These are phyloP conservation scores for Exephanes ischioxanthus DNA, from an alignment of 2,888 invertebrate genomes.

Conservation along the genomic window DNA sequence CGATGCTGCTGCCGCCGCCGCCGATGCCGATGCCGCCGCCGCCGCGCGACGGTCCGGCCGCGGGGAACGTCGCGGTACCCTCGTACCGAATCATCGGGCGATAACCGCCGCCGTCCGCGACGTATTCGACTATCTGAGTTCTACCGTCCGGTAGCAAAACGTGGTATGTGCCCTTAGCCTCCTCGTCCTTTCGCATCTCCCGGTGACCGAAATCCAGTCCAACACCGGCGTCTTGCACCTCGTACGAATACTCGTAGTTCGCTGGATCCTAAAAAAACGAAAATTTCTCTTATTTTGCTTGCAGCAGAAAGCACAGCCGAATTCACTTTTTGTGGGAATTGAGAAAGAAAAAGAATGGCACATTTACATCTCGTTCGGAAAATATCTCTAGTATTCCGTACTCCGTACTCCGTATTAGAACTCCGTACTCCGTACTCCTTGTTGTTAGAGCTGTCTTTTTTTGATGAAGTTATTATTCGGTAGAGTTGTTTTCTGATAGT, in stretches of 20 bases:
- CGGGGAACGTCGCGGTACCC: constrained; percentile 82
- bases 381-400: too few species aligned
- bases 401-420: too few species aligned
- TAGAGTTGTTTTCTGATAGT: too few species aligned
- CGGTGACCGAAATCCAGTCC: constrained; percentile 89
- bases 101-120: constrained; percentile 88
- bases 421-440: too few species aligned
- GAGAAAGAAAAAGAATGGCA: background rate
- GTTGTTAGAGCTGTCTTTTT: too few species aligned
- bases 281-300: background rate
- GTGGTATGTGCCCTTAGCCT: constrained; percentile 88
- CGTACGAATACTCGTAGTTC: constrained; percentile 89
- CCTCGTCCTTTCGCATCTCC: constrained; percentile 88
- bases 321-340: background rate
- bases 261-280: constrained; percentile 86
- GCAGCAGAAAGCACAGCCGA: too few species aligned
- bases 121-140: constrained; percentile 88
- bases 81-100: constrained; percentile 87
- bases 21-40: too few species aligned
- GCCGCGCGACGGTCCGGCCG: constrained; percentile 61
- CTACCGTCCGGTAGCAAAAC: constrained; percentile 89
- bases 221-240: constrained; percentile 87
- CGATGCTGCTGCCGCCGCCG: too few species aligned
- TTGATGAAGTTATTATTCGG: too few species aligned
- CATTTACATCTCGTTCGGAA: too few species aligned